Evolutionary conservation across 2,113 vertebrate species (phyloP), one percentile per base, ranked within the genome.

Genomic region (Stictonetta naevosa): DNA sequence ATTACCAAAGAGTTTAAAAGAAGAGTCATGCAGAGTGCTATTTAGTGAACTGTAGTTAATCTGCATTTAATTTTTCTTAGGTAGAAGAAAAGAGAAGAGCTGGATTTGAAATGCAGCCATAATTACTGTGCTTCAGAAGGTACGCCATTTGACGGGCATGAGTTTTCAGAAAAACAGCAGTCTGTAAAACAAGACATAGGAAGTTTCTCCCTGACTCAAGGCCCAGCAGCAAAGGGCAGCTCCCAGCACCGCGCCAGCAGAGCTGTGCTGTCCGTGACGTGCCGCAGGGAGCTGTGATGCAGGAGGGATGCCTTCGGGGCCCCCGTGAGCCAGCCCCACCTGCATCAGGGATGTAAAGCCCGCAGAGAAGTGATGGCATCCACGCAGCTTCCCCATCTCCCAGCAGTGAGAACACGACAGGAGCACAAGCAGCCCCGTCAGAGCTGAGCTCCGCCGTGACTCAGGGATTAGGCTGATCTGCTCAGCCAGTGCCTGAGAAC

Each of bases 401-500:
- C 64, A 1, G 40, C 0, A 75, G 8, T 0, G 74, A 21, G 42
- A 48, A 11, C 71, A 15, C 34, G 0, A 15, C 31, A 8, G 31
- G 21, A 5, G 36, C 2, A 34, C 28, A 0, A 56, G 34, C 2
- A 0, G 11, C 92, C 75, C 17, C 22, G 17, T 90, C 93, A 77
- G 93, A 86, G 93, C 84, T 1, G 33, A 26, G 36, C 14, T 48
- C 73, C 3, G 4, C 76, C 53, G 88, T 0, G 19, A 31, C 13
- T 4, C 1, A 25, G 53, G 93, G 96, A 94, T 91, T 85, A 91
- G 66, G 74, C 66, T 1, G 36, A 82, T 92, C 14, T 23, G 75
- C 25, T 84, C 83, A 81, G 93, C 69, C 94, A 33, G 87, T 81
- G 94, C 95, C 96, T 93, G 94, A 94, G 96, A 96, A 90, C n/a